These are phyloP conservation scores for Megaceryle alcyon DNA, from an alignment of 2,797 vertebrate species.

Conservation along the genomic window DNA sequence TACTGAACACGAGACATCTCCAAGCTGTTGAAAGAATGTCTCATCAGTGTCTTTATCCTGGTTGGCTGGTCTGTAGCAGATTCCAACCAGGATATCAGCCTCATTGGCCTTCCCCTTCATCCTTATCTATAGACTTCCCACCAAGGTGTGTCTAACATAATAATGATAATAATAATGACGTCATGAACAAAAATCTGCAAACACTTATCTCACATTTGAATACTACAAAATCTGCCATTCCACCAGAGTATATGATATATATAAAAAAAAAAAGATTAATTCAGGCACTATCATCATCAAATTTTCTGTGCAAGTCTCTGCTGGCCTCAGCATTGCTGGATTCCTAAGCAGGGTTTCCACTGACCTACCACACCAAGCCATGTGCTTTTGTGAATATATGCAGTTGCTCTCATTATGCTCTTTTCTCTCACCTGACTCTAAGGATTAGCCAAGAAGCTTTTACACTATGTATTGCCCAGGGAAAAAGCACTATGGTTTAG, in stretches of 20 bases:
- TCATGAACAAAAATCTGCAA: not conserved
- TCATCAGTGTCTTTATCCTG: too few relatives aligned
- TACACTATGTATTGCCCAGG: not conserved
- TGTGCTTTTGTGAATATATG: accelerated
- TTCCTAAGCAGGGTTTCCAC: not conserved
- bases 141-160: too few relatives aligned
- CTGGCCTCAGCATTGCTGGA: not conserved
- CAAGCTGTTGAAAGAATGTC: too few relatives aligned
- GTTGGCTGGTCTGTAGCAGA: too few relatives aligned
- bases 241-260: accelerated
- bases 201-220: not conserved
- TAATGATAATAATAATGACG: not conserved
- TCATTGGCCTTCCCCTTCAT: too few relatives aligned
- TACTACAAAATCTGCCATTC: not conserved
- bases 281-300: not conserved
- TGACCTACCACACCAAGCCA: not conserved
- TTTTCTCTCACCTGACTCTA: not conserved
- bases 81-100: too few relatives aligned
- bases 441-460: not conserved
- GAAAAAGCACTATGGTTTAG: not conserved
- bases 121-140: too few relatives aligned
- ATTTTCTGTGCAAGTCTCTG: not conserved
- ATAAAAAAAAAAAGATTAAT: not conserved
- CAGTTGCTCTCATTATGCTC: not conserved
- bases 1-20: too few relatives aligned